A percentile compares a stretch with the other conserved stretches of the same genome.
Evolutionary conservation across 92 coral and sea anemone species (phyloP).

Genomic region (Actinostola sp.): DNA sequence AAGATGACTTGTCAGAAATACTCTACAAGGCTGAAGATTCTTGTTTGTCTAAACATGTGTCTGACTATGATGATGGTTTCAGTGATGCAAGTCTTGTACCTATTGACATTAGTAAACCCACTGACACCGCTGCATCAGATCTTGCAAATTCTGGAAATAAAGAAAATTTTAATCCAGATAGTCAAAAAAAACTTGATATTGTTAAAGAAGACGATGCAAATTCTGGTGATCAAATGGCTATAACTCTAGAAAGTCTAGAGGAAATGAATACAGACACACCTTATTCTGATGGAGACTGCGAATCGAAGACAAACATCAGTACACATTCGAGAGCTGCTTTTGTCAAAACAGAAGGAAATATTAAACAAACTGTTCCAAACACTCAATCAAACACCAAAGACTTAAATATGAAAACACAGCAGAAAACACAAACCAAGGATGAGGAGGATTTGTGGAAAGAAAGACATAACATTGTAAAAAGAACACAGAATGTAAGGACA

Average conservation of each 20-base stretch:
- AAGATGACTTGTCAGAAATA: background rate
- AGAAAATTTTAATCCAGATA: background rate
- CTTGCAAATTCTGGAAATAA: background rate
- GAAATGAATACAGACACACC: background rate
- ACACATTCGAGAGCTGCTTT: too few relatives aligned
- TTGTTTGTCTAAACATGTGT: too few relatives aligned
- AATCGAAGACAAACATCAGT: too few relatives aligned
- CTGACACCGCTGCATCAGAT: too few relatives aligned
- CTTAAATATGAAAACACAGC: too few relatives aligned
- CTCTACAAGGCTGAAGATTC: background rate
- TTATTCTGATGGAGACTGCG: too few relatives aligned
- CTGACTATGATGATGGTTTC: too few relatives aligned
- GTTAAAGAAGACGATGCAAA: background rate
- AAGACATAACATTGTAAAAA: background rate
- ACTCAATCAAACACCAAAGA: too few relatives aligned
- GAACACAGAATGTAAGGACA: background rate
- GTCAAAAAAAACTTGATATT: background rate
- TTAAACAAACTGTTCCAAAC: too few relatives aligned
- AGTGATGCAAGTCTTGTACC: too few relatives aligned
- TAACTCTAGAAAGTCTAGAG: background rate
- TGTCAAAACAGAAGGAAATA: too few relatives aligned
- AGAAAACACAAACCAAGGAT: background rate
- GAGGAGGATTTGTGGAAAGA: background rate
- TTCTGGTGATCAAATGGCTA: background rate
- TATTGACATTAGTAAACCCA: too few relatives aligned